A percentile compares a stretch with the other conserved stretches of the same genome.
phyloP scores from a whole-genome alignment of 2,888 invertebrate species.

The Sussaba pulchella region DNA sequence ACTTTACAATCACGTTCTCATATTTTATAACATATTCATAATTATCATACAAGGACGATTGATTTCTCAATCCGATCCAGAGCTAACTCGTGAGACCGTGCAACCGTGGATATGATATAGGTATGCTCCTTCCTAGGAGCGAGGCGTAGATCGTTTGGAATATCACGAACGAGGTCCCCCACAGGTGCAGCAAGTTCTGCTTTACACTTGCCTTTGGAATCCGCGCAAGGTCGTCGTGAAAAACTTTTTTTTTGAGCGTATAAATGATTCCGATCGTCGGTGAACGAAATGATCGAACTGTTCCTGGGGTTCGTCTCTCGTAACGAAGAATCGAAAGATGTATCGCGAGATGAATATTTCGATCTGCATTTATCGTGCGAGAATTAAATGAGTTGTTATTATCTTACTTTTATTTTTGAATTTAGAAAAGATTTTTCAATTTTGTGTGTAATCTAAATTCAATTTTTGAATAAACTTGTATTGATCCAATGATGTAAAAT shows the following conservation, averaged over 20 bases:
- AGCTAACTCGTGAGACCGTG: constrained; percentile 13
- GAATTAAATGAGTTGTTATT: too few species aligned
- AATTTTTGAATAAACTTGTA: too few species aligned
- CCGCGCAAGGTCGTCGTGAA: constrained; percentile 54
- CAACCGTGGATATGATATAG: constrained; percentile 21
- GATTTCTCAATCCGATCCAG: constrained; percentile 79
- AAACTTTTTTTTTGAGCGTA: constrained; percentile 10
- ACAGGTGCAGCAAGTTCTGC: constrained; percentile 25
- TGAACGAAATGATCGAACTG: background rate
- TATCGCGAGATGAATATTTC: too few species aligned
- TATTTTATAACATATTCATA: constrained; percentile 83
- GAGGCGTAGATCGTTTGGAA: constrained; percentile 33
- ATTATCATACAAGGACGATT: constrained; percentile 83
- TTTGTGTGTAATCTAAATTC: too few species aligned
- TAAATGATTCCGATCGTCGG: constrained; percentile 29
- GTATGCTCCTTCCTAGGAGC: constrained; percentile 11
- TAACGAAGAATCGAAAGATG: too few species aligned
- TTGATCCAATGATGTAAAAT: too few species aligned
- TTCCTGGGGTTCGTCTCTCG: too few species aligned
- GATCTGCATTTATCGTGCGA: too few species aligned
- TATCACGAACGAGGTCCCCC: constrained; percentile 29
- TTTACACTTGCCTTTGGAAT: constrained; percentile 59
- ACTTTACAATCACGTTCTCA: constrained; percentile 80
- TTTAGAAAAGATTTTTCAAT: too few species aligned
- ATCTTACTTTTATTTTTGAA: too few species aligned